These are phyloP conservation scores for Hemithea aestivaria DNA, from an alignment of 2,888 invertebrate genomes.

Conservation along the genomic window DNA sequence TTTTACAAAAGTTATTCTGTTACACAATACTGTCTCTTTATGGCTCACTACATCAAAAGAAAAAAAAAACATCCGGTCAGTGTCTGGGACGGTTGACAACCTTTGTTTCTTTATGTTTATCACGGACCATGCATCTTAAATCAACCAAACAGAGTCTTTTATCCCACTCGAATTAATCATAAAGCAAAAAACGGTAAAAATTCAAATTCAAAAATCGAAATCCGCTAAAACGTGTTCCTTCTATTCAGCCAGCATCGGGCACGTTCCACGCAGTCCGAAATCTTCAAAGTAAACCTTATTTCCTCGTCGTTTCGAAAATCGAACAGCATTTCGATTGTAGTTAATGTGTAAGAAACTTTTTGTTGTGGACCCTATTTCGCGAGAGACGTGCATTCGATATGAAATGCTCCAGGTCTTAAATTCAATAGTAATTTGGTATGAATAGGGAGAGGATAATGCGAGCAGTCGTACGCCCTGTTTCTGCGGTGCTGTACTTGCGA, in stretches of 20 bases:
- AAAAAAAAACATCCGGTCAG: constrained; percentile 26
- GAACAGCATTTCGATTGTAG: constrained; percentile 28
- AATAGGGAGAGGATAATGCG: constrained; percentile 66
- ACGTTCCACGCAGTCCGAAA: constrained; percentile 43
- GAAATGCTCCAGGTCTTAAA: constrained; percentile 73
- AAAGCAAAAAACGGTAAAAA: constrained; percentile 29
- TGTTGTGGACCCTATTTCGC: constrained; percentile 43
- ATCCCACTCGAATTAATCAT: constrained; percentile 22
- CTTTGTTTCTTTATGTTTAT: constrained; percentile 25
- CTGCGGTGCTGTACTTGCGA: constrained; percentile 75
- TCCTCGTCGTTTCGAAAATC: constrained; percentile 36
- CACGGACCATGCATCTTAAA: constrained; percentile 17
- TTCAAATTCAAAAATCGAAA: constrained; percentile 46
- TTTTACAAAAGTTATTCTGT: too few relatives aligned
- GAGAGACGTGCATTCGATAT: constrained; percentile 62
- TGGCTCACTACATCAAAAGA: not conserved
- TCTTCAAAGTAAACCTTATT: constrained; percentile 62
- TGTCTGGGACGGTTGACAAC: constrained; percentile 30
- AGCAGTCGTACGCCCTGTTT: constrained; percentile 60
- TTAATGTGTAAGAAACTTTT: constrained; percentile 41
- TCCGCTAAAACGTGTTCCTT: constrained; percentile 63
- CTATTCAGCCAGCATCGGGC: constrained; percentile 52
- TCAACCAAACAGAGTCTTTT: constrained; percentile 20
- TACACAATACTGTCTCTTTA: constrained; percentile 1
- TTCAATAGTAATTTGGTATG: constrained; percentile 74